Evolutionary conservation across 2,113 vertebrate species (phyloP), one percentile per base, ranked within the genome.

Genomic region (Sprattus sprattus): DNA sequence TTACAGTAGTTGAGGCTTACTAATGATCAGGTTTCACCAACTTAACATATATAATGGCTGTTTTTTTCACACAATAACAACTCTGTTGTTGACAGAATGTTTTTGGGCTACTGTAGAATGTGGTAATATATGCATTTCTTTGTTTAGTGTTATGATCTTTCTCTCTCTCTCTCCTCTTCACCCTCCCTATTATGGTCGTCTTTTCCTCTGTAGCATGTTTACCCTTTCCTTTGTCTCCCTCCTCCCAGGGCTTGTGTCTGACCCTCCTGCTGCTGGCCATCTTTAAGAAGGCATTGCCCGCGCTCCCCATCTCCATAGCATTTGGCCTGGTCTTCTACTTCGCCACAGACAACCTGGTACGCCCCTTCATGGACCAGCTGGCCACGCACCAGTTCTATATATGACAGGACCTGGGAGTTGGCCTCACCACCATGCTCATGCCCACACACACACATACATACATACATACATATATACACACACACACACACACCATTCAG

Each of bases 321-420:
- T 99, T 99, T 9, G 98, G 98, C 25, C 95, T 99, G 85, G 90
- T 99, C 92, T 99, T 99, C 89, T 99, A 99, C 95, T 99, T 99
- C 95, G 98, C 97, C 16, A 99, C 97, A 0, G 98, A 98, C 95
- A 97, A 98, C 93, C 94, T 99, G 82, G 97, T 99, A 49, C 96
- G 95, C 50, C 98, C 98, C 0, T 99, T 99, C 95, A 99, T 99
- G 98, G 98, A 99, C 92, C 97, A 94, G 85, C 90, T 99, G 90
- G 98, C 98, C 10, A 93, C 92, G 13, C 94, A 99, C 88, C 98
- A 99, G 95, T 96, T 97, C 86, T 99, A 98, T 90, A 99, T 99
- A 93, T 99, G 97, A 94, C 75, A 89, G 39, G 45, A 60, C 44
- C 16, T 75, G 45, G 50, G 25, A 47, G 45, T 71, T 46, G 39